These are phyloP conservation scores for Nycticebus coucang DNA, from an alignment of 2,113 vertebrate genomes.

Conservation along the genomic window DNA sequence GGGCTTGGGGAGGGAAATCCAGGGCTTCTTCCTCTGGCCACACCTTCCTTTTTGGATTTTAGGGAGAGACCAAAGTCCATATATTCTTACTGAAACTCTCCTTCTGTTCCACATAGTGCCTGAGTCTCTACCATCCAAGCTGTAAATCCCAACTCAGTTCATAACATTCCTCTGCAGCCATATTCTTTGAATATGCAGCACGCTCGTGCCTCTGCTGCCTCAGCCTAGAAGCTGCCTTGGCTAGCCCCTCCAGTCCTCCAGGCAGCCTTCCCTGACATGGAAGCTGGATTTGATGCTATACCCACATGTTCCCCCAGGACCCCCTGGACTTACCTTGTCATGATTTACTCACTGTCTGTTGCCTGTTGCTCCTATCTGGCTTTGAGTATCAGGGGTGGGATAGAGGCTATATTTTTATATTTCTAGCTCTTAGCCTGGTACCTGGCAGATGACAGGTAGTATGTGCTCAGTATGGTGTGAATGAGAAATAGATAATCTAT, in stretches of 20 bases:
- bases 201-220: not conserved
- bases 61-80: not conserved
- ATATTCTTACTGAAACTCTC: not conserved
- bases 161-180: fast-evolving
- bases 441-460: not conserved
- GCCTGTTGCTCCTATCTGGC: not conserved
- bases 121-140: not conserved
- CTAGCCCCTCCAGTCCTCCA: not conserved
- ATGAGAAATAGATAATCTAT: not conserved
- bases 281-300: not conserved
- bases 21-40: not conserved
- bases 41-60: not conserved
- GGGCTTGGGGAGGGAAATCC: not conserved
- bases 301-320: fast-evolving
- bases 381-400: not conserved
- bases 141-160: not conserved
- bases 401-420: not conserved
- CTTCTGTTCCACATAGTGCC: not conserved
- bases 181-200: fast-evolving
- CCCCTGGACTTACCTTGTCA: not conserved
- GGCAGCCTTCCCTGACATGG: not conserved
- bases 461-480: not conserved
- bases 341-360: not conserved
- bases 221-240: not conserved
- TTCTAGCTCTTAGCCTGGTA: not conserved